Base-by-base conservation (phyloP, 2,113 vertebrate genomes). In the Grallaria varia region DNA sequence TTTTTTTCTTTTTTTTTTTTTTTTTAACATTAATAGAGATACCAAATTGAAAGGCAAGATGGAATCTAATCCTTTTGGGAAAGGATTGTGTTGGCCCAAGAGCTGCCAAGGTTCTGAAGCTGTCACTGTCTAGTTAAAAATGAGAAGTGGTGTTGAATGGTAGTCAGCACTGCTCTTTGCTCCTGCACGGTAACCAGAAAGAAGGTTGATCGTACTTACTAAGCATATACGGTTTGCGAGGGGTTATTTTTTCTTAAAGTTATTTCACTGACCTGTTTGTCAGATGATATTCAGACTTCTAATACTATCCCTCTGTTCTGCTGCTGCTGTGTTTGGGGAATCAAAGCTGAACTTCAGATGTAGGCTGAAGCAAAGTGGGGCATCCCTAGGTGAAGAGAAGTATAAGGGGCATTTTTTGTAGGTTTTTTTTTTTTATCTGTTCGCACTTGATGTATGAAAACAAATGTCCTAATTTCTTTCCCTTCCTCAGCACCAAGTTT, bases 401-500 rank as follows among this genome's bases (percentile, higher is more conserved):
- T 89, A 50, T 69, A 82, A 93, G 90, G 76, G 90, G 71, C 58
- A 79, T 87, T 94, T 96, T 97, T 89, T 72, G 82, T 93, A 86
- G 72, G n/a, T n/a, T n/a, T n/a, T 53, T 90, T 93, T 95, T 95
- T 87, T 60, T 88, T 58, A 71, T 95, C 87, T 91, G 53, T 62
- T 96, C 35, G 0, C 50, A 78, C 69, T 89, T 84, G 76, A 84
- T 95, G 47, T 96, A 55, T 77, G 89, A 97, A 95, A 95, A 95
- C 95, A 96, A 92, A 94, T 95, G 93, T 96, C 89, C 94, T 96
- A 94, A 95, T 96, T 96, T 96, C 84, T 93, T 93, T 95, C 62
- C 23, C 37, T 96, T 96, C 90, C 80, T 93, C 67, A 49, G 75
- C 64, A 95, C 66, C 88, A 85, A 92, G 93, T 95, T 95, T 93